Evolutionary conservation across 2,113 vertebrate species (phyloP).

Genomic region (Tragulus kanchil): DNA sequence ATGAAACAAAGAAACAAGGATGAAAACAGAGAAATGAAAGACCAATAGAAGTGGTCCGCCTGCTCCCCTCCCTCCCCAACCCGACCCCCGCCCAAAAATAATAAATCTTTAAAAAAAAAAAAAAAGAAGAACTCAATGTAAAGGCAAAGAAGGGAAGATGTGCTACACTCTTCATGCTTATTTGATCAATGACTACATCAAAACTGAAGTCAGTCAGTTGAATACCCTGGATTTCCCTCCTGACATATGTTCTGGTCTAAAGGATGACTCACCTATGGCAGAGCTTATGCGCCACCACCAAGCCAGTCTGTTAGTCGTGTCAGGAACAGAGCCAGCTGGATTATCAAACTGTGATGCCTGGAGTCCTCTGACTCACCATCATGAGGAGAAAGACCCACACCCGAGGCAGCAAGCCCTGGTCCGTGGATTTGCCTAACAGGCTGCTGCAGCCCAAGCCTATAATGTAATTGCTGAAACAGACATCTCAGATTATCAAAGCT

Average conservation of each 20-base stretch:
- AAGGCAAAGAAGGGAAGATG: background rate
- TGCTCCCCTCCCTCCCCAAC: too few relatives aligned
- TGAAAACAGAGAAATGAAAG: too few relatives aligned
- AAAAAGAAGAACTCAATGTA: background rate
- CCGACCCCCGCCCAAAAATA: too few relatives aligned
- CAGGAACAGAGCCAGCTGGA: background rate
- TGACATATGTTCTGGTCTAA: background rate
- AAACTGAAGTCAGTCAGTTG: background rate
- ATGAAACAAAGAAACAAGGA: too few relatives aligned
- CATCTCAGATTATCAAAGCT: background rate
- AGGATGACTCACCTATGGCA: background rate
- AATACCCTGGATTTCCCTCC: background rate
- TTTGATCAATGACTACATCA: background rate
- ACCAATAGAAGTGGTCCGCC: too few relatives aligned
- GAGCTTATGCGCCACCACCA: background rate
- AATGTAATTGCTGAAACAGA: background rate
- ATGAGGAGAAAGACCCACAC: background rate
- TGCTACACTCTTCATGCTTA: background rate
- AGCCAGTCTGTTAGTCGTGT: background rate
- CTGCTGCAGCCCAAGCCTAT: background rate
- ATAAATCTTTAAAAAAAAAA: too few relatives aligned
- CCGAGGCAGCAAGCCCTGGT: background rate
- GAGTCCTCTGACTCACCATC: background rate
- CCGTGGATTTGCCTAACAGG: background rate
- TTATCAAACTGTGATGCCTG: background rate